Evolutionary conservation across 2,888 invertebrate genomes (phyloP).

Genomic region (Corbicula japonica): DNA sequence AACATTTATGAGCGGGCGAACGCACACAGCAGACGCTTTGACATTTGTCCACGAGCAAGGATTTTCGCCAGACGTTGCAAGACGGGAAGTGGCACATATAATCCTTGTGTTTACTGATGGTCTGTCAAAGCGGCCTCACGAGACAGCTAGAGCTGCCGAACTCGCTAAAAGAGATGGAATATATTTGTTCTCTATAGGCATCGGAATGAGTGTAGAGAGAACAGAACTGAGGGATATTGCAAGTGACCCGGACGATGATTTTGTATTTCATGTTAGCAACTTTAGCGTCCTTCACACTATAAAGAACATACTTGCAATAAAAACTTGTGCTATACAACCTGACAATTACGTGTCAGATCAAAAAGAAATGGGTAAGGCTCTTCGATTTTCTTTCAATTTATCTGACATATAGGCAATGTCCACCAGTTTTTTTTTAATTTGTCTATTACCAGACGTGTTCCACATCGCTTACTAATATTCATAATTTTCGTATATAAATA

Average conservation of each 20-base stretch:
- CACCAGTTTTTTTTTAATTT: too few relatives aligned
- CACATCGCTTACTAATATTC: too few relatives aligned
- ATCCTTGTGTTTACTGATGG: conserved; percentile 78
- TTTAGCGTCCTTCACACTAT: conserved; percentile 80
- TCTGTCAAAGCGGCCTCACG: conserved; percentile 67
- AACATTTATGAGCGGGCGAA: conserved; percentile 63
- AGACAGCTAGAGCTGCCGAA: conserved; percentile 68
- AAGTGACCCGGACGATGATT: conserved; percentile 76
- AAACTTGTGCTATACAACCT: conserved; percentile 75
- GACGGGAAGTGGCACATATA: conserved; percentile 77
- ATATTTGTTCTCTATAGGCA: conserved; percentile 83
- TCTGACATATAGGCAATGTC: too few relatives aligned
- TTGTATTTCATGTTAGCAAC: conserved; percentile 80
- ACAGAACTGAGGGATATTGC: conserved; percentile 80
- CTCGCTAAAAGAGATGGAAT: conserved; percentile 75
- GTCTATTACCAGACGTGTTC: too few relatives aligned
- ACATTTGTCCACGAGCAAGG: conserved; percentile 67
- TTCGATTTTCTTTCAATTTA: too few relatives aligned
- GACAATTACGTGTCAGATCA: conserved; percentile 44
- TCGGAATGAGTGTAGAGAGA: conserved; percentile 78
- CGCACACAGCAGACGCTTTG: conserved; percentile 65
- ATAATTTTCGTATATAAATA: too few relatives aligned
- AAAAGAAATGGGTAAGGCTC: conserved; percentile 40
- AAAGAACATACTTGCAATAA: conserved; percentile 78
- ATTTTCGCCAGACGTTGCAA: conserved; percentile 65